These are phyloP conservation scores for Microcaecilia unicolor DNA, from an alignment of 2,797 vertebrate genomes.

Conservation along the genomic window DNA sequence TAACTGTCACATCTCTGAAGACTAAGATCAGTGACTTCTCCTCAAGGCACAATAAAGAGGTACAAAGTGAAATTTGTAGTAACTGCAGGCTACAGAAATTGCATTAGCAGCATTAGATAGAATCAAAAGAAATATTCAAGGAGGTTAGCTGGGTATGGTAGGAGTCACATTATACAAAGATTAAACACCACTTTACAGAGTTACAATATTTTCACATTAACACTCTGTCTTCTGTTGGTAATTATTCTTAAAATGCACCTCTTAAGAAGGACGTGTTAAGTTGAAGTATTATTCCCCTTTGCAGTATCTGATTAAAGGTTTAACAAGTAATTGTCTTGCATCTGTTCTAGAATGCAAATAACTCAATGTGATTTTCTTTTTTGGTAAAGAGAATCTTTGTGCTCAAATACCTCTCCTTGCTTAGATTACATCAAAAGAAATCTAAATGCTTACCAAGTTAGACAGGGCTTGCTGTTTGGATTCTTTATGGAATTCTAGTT, in stretches of 20 bases:
- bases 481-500: conserved; percentile 83
- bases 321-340: conserved; percentile 44
- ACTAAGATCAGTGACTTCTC: conserved; percentile 22
- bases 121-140: conserved; percentile 41
- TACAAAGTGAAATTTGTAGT: conserved; percentile 44
- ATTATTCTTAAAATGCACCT: conserved; percentile 50
- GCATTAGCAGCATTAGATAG: conserved; percentile 47
- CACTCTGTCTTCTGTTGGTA: conserved; percentile 50
- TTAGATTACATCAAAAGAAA: background rate
- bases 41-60: conserved; percentile 42
- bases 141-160: conserved; percentile 42
- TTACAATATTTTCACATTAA: conserved; percentile 47
- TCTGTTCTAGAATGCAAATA: conserved; percentile 24
- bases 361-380: conserved; percentile 12
- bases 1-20: conserved; percentile 22
- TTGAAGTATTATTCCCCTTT: conserved; percentile 34
- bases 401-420: background rate
- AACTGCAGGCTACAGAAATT: conserved; percentile 46
- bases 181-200: conserved; percentile 63
- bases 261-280: conserved; percentile 52
- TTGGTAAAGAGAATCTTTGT: conserved; percentile 17
- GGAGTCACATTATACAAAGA: conserved; percentile 37
- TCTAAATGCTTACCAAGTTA: conserved; percentile 56
- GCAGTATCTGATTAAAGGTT: conserved; percentile 52
- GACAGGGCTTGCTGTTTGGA: conserved; percentile 65